Evolutionary conservation across 2,888 invertebrate genomes (phyloP).

Genomic region (Eupithecia insigniata): DNA sequence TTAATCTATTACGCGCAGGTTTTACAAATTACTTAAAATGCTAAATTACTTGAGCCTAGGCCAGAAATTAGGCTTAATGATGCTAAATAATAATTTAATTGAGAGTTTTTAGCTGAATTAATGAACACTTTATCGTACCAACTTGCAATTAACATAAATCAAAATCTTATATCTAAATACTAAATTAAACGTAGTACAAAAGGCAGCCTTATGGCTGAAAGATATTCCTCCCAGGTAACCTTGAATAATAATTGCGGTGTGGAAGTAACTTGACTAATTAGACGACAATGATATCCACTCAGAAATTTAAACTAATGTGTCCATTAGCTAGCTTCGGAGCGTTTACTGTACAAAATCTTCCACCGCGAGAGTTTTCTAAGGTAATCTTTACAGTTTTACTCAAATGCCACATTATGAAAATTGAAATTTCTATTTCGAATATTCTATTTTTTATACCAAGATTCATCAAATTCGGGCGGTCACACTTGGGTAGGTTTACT

Average conservation of each 20-base stretch:
- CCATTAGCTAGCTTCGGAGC: neutral
- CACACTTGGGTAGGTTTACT: no score
- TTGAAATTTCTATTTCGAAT: no score
- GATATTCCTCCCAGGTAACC: no score
- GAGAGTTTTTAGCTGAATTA: neutral
- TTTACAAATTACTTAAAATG: conserved; percentile 5
- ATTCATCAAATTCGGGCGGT: no score
- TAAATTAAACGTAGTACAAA: no score
- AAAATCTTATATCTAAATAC: no score
- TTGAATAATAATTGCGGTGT: neutral
- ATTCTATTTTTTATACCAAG: no score
- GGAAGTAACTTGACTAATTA: neutral
- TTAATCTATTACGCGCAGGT: no score
- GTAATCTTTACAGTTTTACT: neutral
- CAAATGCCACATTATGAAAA: no score
- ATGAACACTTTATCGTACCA: no score
- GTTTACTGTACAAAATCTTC: neutral
- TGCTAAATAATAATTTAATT: conserved; percentile 3
- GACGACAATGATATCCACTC: neutral
- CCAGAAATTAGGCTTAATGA: conserved; percentile 1
- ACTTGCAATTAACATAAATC: no score
- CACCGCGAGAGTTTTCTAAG: neutral
- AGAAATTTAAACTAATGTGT: neutral
- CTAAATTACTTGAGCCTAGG: neutral
- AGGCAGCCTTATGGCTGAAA: no score